Base-by-base conservation (phyloP, 1,140 invertebrate genomes). In the Trialeurodes vaporariorum region DNA sequence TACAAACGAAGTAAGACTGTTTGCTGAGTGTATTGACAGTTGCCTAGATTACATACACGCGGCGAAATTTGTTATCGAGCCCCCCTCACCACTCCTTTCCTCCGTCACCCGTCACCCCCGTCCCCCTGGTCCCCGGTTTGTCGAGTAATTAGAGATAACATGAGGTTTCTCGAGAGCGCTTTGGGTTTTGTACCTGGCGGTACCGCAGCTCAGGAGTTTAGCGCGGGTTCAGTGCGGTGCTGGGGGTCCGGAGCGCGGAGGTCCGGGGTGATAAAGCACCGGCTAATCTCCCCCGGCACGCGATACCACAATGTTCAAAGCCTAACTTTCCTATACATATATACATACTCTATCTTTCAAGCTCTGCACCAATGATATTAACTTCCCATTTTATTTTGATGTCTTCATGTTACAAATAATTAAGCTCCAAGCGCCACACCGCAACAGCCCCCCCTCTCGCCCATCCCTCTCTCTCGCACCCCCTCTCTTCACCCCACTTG, bases 341-440 rank as follows among this genome's bases (percentile, higher is more conserved):
- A n/a, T n/a, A n/a, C n/a, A n/a, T n/a, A n/a, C n/a, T n/a, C n/a
- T n/a, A n/a, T n/a, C n/a, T n/a, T n/a, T n/a, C n/a, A 5, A 49
- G 34, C 34, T 49, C 34, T 49, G 34, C 34, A 49, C 34, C 34
- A 49, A 49, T 49, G 34, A 49, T 49, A 49, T 49, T 49, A 49
- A 49, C 34, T 49, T 49, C 34, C 34, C 17, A 49, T 49, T 49
- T 49, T 49, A 49, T 49, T 49, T 17, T 49, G 34, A 49, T 49
- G 34, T 49, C 34, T 49, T 49, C 34, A 49, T 49, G 34, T 49
- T 49, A 49, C 34, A 49, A 49, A 49, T 49, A 49, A 49, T 49
- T 49, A 49, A 49, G 34, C 34, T 17, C 17, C 34, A 49, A 49
- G 34, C 34, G 34, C 34, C 34, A 49, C 5, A 49, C 34, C 34